Percentiles rank a stretch among this genome's conserved stretches.
Conservation (phyloP, 2,797 vertebrate species). For the Eulemur rubriventer region DNA sequence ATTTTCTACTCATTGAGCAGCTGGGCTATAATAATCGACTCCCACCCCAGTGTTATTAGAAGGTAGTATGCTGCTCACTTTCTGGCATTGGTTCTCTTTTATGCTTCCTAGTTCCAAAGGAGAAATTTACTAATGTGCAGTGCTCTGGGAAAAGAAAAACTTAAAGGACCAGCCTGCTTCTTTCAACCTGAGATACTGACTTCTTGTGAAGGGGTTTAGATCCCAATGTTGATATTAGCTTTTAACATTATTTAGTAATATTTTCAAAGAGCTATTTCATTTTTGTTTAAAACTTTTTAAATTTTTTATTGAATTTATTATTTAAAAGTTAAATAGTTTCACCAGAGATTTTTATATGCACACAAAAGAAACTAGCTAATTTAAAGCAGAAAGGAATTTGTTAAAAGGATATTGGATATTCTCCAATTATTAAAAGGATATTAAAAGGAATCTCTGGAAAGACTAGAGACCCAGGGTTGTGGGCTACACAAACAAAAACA, state of each 20-base stretch:
- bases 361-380: background rate
- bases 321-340: slow-evolving; percentile 22
- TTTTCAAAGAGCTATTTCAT: background rate
- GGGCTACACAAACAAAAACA: background rate
- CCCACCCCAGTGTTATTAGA: slow-evolving; percentile 3
- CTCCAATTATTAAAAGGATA: background rate
- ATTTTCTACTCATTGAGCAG: slow-evolving; percentile 63
- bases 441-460: background rate
- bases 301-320: slow-evolving; percentile 39
- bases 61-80: background rate
- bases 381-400: slow-evolving; percentile 3
- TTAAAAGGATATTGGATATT: slow-evolving; percentile 26
- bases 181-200: slow-evolving; percentile 30
- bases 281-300: slow-evolving; percentile 33
- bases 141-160: background rate
- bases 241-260: slow-evolving; percentile 36
- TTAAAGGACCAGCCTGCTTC: background rate
- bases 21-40: background rate
- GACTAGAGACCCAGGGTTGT: background rate
- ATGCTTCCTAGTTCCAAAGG: slow-evolving; percentile 17
- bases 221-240: slow-evolving; percentile 12
- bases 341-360: slow-evolving; percentile 8
- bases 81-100: background rate
- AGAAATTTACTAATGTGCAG: slow-evolving; percentile 31
- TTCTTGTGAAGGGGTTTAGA: background rate